phyloP scores from a whole-genome alignment of 2,797 vertebrate genomes.

The Rallus crepitans region DNA sequence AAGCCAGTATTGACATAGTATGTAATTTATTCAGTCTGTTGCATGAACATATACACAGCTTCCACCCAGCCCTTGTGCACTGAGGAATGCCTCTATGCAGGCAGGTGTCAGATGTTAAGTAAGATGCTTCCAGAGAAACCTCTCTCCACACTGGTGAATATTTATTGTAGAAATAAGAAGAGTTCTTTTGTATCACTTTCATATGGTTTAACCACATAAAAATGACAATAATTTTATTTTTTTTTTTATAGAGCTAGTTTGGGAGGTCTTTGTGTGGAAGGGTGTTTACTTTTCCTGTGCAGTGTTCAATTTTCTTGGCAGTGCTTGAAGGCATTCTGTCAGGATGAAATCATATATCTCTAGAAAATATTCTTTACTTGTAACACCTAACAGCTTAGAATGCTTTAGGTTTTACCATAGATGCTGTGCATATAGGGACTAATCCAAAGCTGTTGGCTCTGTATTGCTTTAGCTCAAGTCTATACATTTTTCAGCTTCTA shows the following conservation, averaged over 20 bases:
- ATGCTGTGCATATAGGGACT: neutral
- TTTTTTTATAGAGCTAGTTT: neutral
- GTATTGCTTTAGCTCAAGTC: neutral
- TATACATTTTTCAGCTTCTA: neutral
- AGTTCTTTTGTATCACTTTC: neutral
- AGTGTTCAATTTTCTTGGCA: neutral
- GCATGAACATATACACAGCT: neutral
- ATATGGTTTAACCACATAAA: neutral
- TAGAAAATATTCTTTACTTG: neutral
- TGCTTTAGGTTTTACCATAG: neutral
- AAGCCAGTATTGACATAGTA: neutral
- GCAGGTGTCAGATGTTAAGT: slow-evolving; percentile 12
- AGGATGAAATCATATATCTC: neutral
- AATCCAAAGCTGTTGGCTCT: neutral
- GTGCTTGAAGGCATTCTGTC: neutral
- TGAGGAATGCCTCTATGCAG: neutral
- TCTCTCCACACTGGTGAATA: neutral
- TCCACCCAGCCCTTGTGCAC: neutral
- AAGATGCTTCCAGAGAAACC: neutral
- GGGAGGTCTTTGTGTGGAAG: neutral
- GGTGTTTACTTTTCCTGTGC: slow-evolving; percentile 1
- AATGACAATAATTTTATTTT: neutral
- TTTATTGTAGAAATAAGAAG: slow-evolving; percentile 2
- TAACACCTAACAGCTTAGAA: neutral
- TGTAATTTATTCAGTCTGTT: neutral